phyloP scores from a whole-genome alignment of 1,140 invertebrate genomes.

The Steinernema khuongi region DNA sequence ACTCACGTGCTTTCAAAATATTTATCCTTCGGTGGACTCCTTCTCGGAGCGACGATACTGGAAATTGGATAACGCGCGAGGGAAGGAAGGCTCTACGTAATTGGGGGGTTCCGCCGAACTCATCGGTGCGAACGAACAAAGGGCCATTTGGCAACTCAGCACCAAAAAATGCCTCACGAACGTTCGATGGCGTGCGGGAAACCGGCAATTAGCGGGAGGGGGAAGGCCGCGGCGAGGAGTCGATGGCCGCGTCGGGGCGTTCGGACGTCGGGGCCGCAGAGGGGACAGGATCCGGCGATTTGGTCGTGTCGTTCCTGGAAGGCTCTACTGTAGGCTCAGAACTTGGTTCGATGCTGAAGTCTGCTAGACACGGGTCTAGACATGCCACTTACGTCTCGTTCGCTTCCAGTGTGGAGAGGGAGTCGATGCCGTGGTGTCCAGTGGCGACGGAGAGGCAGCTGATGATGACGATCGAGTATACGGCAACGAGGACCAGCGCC shows the following conservation, averaged over 20 bases:
- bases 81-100: background rate
- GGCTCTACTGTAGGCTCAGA: too few relatives aligned
- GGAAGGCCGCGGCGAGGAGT: background rate
- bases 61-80: conserved; percentile 6
- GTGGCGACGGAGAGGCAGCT: background rate
- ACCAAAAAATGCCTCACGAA: background rate
- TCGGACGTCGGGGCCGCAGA: background rate
- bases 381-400: background rate
- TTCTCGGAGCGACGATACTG: background rate
- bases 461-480: conserved; percentile 4
- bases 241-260: background rate
- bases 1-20: background rate
- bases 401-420: background rate
- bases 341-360: background rate
- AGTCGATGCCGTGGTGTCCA: background rate
- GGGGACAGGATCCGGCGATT: background rate
- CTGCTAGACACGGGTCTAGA: too few relatives aligned
- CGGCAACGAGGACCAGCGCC: background rate
- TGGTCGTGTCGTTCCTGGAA: background rate
- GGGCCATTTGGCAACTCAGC: conserved; percentile 7
- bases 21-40: background rate
- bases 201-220: conserved; percentile 1
- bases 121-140: conserved; percentile 15
- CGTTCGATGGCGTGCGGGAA: background rate
- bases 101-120: conserved; percentile 7